Conservation (phyloP, 2,113 vertebrate genomes). For the Cheirogaleus medius region DNA sequence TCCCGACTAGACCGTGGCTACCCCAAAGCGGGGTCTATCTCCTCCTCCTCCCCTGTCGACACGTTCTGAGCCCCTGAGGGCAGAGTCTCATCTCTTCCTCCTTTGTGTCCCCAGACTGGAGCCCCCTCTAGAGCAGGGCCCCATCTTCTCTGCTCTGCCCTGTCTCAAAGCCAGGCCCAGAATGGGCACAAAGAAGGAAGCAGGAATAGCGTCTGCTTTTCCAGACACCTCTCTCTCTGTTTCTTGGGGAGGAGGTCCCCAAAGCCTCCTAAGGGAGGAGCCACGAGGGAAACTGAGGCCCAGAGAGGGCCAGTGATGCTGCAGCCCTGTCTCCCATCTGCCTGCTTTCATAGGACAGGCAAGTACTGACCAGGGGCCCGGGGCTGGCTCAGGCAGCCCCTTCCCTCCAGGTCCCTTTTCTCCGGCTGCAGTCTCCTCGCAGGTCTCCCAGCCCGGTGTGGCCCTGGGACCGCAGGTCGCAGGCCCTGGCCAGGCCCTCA, state of each 20-base stretch:
- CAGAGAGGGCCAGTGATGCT: neutral
- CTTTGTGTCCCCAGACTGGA: neutral
- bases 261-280: neutral
- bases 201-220: neutral
- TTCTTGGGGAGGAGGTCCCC: neutral
- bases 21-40: neutral
- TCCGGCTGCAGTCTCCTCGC: neutral
- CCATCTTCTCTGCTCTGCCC: neutral
- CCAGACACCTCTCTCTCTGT: neutral
- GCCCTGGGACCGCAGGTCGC: neutral
- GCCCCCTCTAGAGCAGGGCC: neutral
- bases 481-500: conserved; percentile 73
- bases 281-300: neutral
- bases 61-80: neutral
- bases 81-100: neutral
- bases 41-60: neutral
- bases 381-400: neutral
- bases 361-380: neutral
- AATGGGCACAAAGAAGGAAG: neutral
- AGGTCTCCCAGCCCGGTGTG: neutral
- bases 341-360: neutral
- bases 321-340: neutral
- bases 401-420: neutral
- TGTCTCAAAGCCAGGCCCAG: neutral
- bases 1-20: neutral